Evolutionary conservation across 2,797 vertebrate genomes (phyloP).

Genomic region (Myotis findleyi): DNA sequence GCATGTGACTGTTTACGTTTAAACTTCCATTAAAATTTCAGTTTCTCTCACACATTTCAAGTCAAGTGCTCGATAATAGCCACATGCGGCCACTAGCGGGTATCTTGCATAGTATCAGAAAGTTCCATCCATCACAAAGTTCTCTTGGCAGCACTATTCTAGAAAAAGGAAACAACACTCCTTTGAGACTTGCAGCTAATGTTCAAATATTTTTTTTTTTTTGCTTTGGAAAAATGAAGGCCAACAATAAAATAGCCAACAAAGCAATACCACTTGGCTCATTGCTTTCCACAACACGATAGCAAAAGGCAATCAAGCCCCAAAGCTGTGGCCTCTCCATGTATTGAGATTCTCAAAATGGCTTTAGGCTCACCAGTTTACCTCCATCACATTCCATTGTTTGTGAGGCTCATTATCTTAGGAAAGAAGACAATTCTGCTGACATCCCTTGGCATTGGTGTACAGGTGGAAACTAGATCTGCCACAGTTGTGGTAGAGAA

Average conservation of each 20-base stretch:
- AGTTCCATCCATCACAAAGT: not conserved
- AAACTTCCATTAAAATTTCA: constrained; percentile 32
- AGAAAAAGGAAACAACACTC: constrained; percentile 35
- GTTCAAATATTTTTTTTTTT: not conserved
- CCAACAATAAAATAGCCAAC: constrained; percentile 1
- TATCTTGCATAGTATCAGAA: not conserved
- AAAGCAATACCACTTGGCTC: not conserved
- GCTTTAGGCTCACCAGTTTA: not conserved
- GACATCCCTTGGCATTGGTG: not conserved
- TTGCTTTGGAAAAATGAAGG: constrained; percentile 48
- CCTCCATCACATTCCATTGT: not conserved
- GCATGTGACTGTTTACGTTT: not conserved
- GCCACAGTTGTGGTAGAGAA: not conserved
- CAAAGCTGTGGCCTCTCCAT: constrained; percentile 9
- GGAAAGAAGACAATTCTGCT: not conserved
- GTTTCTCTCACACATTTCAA: constrained; percentile 49
- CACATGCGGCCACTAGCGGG: not conserved
- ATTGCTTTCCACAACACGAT: not conserved
- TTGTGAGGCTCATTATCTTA: not conserved
- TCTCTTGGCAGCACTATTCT: not conserved
- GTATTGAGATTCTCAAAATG: not conserved
- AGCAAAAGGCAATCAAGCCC: constrained; percentile 13
- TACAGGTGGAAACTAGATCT: not conserved
- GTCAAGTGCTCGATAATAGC: not conserved
- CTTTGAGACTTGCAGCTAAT: not conserved